phyloP scores from a whole-genome alignment of 2,888 invertebrate species.

The Cyclophora punctaria region DNA sequence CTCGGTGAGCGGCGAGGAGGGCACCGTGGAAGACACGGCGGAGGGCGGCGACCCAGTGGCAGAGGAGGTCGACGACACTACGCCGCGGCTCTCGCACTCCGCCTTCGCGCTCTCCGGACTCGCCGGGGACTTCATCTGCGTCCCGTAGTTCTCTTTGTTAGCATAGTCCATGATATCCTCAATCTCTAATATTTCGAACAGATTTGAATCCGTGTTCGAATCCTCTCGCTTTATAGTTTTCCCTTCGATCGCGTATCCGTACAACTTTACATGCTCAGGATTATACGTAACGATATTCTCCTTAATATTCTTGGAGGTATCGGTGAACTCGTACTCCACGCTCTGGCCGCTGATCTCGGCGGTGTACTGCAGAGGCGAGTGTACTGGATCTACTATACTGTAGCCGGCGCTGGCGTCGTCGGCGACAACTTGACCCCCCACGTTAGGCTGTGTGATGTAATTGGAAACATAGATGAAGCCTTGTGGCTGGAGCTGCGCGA shows the following conservation, averaged over 20 bases:
- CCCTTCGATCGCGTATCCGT: constrained; percentile 54
- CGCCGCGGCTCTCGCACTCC: constrained; percentile 48
- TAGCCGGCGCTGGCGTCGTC: constrained; percentile 71
- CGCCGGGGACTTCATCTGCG: constrained; percentile 66
- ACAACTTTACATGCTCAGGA: constrained; percentile 48
- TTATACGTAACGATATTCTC: constrained; percentile 53
- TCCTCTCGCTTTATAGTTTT: constrained; percentile 62
- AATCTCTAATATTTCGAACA: constrained; percentile 61
- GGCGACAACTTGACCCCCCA: constrained; percentile 82
- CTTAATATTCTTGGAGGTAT: constrained; percentile 48
- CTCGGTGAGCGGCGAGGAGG: constrained; percentile 59
- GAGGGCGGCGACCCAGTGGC: constrained; percentile 42
- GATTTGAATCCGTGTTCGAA: constrained; percentile 43
- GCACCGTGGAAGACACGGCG: constrained; percentile 55
- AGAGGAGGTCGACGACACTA: constrained; percentile 48
- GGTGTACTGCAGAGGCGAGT: constrained; percentile 52
- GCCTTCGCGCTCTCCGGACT: constrained; percentile 66
- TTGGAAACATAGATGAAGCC: constrained; percentile 74
- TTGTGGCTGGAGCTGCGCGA: constrained; percentile 78
- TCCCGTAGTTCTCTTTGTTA: constrained; percentile 68
- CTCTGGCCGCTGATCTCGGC: constrained; percentile 46
- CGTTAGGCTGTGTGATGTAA: constrained; percentile 79
- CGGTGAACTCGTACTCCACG: constrained; percentile 59
- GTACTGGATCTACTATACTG: constrained; percentile 60
- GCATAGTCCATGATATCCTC: constrained; percentile 71